Percentiles rank a stretch among this genome's conserved stretches.
Conservation (phyloP, 2,113 vertebrate genomes). For the Irena cyanogastra region DNA sequence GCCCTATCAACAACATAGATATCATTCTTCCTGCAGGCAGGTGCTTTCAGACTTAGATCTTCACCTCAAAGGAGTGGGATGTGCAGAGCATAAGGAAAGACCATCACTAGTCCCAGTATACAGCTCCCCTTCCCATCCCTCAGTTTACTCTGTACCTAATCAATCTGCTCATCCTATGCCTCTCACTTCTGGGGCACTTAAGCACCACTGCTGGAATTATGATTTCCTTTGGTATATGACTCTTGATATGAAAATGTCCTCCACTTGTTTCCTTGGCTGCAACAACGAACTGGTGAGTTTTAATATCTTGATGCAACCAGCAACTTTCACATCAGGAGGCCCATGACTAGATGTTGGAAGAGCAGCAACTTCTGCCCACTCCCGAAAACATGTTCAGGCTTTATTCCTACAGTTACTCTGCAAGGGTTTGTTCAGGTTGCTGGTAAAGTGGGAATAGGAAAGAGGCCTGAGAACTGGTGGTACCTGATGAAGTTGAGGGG, state of each 20-base stretch:
- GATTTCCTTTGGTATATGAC: background rate
- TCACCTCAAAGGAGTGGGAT: background rate
- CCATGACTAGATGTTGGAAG: background rate
- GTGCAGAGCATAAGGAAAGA: background rate
- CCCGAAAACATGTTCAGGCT: background rate
- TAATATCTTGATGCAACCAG: background rate
- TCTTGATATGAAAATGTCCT: background rate
- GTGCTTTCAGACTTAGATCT: background rate
- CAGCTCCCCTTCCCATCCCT: background rate
- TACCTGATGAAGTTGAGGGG: background rate
- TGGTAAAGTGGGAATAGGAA: background rate
- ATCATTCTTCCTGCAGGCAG: background rate
- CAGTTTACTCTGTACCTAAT: background rate
- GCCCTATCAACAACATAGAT: background rate
- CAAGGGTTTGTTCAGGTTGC: background rate
- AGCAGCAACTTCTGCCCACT: background rate
- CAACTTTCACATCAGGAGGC: background rate
- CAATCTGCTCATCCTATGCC: background rate
- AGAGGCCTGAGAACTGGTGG: background rate
- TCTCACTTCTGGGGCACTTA: background rate
- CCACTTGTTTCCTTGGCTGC: background rate
- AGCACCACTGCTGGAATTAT: background rate
- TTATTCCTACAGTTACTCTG: background rate
- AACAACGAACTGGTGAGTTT: background rate
- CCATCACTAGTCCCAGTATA: fast-evolving